Base-by-base conservation (phyloP, 2,797 vertebrate genomes). In the Gymnocypris eckloni region DNA sequence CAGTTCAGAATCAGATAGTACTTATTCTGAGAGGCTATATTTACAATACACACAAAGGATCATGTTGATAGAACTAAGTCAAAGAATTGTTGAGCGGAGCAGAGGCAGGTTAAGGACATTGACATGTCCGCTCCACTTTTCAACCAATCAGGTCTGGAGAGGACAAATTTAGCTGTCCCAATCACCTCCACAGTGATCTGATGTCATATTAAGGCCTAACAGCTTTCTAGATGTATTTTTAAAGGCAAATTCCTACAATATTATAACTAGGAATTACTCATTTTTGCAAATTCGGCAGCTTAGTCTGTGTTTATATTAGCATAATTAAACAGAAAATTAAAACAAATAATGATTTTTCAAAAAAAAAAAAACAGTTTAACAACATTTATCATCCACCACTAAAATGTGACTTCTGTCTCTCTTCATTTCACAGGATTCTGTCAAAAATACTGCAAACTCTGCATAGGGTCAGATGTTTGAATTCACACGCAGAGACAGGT, bases 41-140 rank as follows among this genome's bases (percentile, higher is more conserved):
- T 86, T 87, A 87, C 78, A 64, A 84, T 76, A 11, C 79, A 79
- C 83, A 89, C 87, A 86, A 88, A 87, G 56, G 79, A 86, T 76
- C 33, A 25, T 86, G 80, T 82, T 87, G 87, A 90, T 83, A 79
- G 86, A 86, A 86, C 86, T 85, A 84, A 88, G 84, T 82, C 81
- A 83, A 50, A 67, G 81, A 81, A 81, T 69, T 84, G 45, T 33
- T 81, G 37, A 48, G 59, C 6, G 43, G 45, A 73, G 59, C 64
- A 52, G 64, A 59, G 70, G 81, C 77, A 54, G 56, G 84, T 88
- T 86, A 90, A 88, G 87, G 87, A 81, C 87, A 86, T 45, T 85
- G 84, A 87, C 84, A 90, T 43, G 86, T 25, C 78, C 33, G 86
- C 84, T 89, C 87, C 48, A 87, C 82, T 89, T 90, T 88, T 77